Percentiles rank a stretch among this genome's conserved stretches.
phyloP scores from a whole-genome alignment of 2,797 vertebrate species.

The Girardinus metallicus region DNA sequence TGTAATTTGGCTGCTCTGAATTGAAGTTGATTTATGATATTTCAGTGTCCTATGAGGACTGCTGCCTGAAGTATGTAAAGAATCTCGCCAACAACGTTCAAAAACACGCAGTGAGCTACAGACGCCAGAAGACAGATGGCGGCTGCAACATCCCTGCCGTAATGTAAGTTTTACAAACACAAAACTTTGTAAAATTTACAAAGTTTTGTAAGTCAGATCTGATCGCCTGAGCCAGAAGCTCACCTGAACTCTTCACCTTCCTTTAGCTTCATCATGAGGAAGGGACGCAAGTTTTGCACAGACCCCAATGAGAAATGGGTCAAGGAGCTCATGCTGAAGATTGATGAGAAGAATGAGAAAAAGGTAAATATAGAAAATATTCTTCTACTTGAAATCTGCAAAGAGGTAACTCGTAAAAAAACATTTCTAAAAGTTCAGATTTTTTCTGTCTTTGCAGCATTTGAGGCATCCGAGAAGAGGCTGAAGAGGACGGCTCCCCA shows the following conservation, averaged over 20 bases:
- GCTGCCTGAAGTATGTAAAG: constrained; percentile 74
- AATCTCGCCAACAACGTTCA: rapidly evolving
- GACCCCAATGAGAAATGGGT: constrained; percentile 74
- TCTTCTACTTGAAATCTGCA: neutral
- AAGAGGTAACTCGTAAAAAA: neutral
- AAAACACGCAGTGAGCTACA: constrained; percentile 59
- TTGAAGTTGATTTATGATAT: constrained; percentile 7
- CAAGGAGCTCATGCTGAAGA: neutral
- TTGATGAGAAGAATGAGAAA: constrained; percentile 28
- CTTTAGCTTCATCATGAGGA: constrained; percentile 72
- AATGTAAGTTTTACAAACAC: constrained; percentile 68
- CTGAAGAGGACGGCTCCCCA: constrained; percentile 16
- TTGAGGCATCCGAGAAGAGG: neutral
- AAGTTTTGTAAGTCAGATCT: no score
- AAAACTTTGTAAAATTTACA: no score
- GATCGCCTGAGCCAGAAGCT: neutral
- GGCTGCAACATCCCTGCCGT: constrained; percentile 80
- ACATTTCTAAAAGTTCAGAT: constrained; percentile 4
- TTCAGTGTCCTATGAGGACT: constrained; percentile 80
- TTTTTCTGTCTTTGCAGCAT: constrained; percentile 20
- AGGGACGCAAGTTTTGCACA: constrained; percentile 56
- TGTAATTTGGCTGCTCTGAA: neutral
- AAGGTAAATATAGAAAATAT: constrained; percentile 11
- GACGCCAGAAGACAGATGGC: constrained; percentile 71
- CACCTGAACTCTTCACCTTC: neutral